Conservation (phyloP, 2,797 vertebrate genomes). For the Scolopax bukidnonensis region DNA sequence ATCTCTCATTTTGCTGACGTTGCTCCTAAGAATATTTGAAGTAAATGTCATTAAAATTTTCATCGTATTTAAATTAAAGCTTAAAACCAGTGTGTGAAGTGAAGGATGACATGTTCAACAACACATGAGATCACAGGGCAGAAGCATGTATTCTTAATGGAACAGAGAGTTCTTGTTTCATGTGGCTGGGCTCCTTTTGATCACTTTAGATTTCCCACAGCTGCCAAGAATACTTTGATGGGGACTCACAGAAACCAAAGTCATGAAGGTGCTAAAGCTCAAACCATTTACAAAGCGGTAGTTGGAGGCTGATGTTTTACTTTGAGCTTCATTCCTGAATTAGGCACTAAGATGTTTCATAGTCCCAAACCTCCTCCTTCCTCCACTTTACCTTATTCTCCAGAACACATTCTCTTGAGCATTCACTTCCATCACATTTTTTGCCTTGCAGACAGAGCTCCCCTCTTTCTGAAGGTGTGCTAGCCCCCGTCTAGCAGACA, state of each 20-base stretch:
- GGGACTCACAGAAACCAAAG: background rate
- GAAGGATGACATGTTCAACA: background rate
- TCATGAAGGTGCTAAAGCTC: background rate
- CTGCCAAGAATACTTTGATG: background rate
- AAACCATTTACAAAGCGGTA: background rate
- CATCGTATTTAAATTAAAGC: background rate
- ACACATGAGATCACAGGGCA: background rate
- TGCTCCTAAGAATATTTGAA: background rate
- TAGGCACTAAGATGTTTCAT: background rate
- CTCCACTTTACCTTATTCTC: background rate
- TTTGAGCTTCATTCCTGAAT: background rate
- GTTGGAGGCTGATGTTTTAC: background rate
- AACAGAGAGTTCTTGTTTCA: background rate
- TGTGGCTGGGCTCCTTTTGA: background rate
- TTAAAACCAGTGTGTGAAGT: background rate
- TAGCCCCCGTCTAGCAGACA: background rate
- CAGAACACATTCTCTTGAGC: background rate
- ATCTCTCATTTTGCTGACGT: background rate
- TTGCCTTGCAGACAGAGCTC: background rate
- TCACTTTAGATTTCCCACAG: background rate
- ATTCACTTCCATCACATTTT: background rate
- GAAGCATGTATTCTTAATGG: background rate
- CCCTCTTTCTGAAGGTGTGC: background rate
- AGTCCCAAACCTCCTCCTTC: background rate
- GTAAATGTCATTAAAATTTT: background rate